phyloP scores from a whole-genome alignment of 2,113 vertebrate genomes.

The Cyprinus carpio region DNA sequence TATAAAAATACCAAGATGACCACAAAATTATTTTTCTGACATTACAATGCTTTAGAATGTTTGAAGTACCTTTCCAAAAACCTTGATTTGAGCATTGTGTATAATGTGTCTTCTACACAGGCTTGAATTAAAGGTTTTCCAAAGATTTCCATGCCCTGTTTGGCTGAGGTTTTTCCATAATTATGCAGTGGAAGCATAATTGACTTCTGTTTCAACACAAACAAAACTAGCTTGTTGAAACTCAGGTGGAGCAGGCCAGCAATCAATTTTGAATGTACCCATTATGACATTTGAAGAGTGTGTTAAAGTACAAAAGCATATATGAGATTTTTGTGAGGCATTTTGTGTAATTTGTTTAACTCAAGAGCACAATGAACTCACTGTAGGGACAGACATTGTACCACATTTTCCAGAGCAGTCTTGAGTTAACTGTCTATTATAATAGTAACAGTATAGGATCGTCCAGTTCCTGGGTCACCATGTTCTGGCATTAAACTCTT shows the following conservation, averaged over 20 bases:
- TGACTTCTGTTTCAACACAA: slow-evolving; percentile 23
- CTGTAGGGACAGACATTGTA: not conserved
- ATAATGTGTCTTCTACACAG: slow-evolving; percentile 8
- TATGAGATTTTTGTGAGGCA: not conserved
- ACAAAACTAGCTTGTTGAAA: slow-evolving; percentile 8
- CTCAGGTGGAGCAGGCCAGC: slow-evolving; percentile 10
- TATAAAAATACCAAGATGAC: slow-evolving; percentile 4
- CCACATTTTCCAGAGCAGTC: not conserved
- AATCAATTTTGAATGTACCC: slow-evolving; percentile 20
- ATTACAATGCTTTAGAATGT: not conserved
- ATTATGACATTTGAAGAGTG: slow-evolving; percentile 5
- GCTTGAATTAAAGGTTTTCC: slow-evolving; percentile 19
- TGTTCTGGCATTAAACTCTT: slow-evolving; percentile 1
- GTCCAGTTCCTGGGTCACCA: not conserved
- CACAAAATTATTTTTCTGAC: slow-evolving; percentile 19
- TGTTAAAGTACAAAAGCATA: not conserved
- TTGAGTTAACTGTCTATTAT: not conserved
- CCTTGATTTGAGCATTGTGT: slow-evolving; percentile 13
- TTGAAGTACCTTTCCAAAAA: slow-evolving; percentile 11
- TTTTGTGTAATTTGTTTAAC: not conserved
- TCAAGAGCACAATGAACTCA: not conserved
- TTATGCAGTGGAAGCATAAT: slow-evolving; percentile 5
- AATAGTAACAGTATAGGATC: not conserved
- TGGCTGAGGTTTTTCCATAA: slow-evolving; percentile 13
- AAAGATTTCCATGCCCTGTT: slow-evolving; percentile 5